These are phyloP conservation scores for Manacus vitellinus DNA, from an alignment of 2,113 vertebrate species.

Conservation along the genomic window DNA sequence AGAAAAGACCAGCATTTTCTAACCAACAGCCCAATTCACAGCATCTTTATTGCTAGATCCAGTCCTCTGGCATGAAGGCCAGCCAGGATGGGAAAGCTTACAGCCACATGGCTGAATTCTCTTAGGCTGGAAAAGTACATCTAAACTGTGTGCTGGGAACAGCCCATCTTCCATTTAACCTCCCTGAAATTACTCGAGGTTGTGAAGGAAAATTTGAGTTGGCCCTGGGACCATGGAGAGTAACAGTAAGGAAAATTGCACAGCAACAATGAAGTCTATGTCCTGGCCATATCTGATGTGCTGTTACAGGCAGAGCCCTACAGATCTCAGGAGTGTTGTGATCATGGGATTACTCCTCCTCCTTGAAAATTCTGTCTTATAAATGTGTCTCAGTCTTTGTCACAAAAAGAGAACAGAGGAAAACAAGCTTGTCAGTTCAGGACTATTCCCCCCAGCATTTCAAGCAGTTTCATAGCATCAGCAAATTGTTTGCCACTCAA, in stretches of 20 bases:
- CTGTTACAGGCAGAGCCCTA: neutral
- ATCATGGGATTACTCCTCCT: neutral
- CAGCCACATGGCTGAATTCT: neutral
- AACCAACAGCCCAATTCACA: neutral
- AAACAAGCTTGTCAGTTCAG: neutral
- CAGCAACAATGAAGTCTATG: neutral
- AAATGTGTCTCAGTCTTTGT: neutral
- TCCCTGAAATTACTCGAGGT: neutral
- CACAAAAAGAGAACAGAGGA: neutral
- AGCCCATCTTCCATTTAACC: neutral
- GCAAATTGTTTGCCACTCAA: neutral
- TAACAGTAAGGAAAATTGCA: neutral
- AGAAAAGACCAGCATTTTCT: neutral
- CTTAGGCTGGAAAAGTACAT: neutral
- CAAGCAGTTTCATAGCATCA: neutral
- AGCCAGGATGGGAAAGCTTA: neutral
- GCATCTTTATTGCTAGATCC: neutral
- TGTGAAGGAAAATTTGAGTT: neutral
- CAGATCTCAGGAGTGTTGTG: neutral
- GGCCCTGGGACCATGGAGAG: neutral
- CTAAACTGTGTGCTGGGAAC: neutral
- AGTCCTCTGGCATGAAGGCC: neutral
- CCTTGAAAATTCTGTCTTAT: neutral
- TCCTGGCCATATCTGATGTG: neutral
- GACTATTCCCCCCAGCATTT: neutral